These are phyloP conservation scores for Taxidea taxus DNA, from an alignment of 2,113 vertebrate genomes.

Conservation along the genomic window DNA sequence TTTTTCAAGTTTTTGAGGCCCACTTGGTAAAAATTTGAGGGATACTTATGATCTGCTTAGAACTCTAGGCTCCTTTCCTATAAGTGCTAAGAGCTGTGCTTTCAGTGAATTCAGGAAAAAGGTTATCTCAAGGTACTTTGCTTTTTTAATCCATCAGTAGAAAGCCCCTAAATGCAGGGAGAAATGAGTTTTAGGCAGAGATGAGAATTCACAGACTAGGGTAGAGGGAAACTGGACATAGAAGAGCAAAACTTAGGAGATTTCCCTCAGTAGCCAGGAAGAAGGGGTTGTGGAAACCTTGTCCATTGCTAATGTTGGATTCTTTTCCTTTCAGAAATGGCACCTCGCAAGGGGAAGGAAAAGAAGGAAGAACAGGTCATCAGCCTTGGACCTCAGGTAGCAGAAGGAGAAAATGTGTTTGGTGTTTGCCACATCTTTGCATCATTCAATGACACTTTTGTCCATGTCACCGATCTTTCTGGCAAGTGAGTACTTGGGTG, in stretches of 20 bases:
- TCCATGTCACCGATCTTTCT: slow-evolving; percentile 98
- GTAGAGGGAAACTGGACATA: neutral
- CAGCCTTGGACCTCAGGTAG: slow-evolving; percentile 97
- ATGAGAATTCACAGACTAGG: neutral
- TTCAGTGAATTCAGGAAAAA: neutral
- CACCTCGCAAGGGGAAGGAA: slow-evolving; percentile 99
- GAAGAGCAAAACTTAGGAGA: neutral
- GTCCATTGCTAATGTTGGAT: neutral
- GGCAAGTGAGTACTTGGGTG: slow-evolving; percentile 91
- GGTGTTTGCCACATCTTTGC: slow-evolving; percentile 99
- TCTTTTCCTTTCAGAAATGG: slow-evolving; percentile 88
- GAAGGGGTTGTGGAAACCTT: neutral
- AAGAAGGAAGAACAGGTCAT: slow-evolving; percentile 99
- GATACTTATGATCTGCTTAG: neutral
- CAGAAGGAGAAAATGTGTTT: slow-evolving; percentile 98
- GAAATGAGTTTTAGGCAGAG: neutral
- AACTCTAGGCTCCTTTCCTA: neutral
- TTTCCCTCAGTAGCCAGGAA: neutral
- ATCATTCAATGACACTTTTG: slow-evolving; percentile 99
- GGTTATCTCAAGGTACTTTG: neutral
- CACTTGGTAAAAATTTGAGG: neutral
- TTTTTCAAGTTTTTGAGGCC: neutral
- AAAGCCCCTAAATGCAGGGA: neutral
- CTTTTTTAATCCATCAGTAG: neutral
- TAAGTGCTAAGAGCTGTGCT: neutral